Evolutionary conservation across 2,888 invertebrate genomes (phyloP).

Genomic region (Drosophila dives): DNA sequence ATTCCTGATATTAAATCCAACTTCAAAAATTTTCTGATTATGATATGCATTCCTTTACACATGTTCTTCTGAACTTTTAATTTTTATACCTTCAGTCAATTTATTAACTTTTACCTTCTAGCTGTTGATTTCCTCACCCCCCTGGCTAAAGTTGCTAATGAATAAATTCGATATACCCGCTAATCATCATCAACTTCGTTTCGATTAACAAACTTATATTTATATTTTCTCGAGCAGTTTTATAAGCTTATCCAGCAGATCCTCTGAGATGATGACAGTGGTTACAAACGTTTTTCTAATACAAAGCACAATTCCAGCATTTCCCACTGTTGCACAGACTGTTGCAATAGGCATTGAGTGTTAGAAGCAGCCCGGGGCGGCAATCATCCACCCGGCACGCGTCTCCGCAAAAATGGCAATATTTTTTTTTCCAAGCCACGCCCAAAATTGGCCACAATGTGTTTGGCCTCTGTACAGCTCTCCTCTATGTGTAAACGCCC

Average conservation of each 20-base stretch:
- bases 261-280: slow-evolving; percentile 96
- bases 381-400: slow-evolving; percentile 98
- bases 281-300: slow-evolving; percentile 98
- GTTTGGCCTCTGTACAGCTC: slow-evolving; percentile 91
- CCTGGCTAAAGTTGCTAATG: not conserved
- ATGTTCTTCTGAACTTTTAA: not conserved
- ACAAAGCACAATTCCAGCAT: slow-evolving; percentile 97
- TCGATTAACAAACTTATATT: slow-evolving; percentile 72
- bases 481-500: slow-evolving; percentile 96
- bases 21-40: too few species aligned
- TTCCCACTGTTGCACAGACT: slow-evolving; percentile 97
- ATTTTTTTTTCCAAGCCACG: slow-evolving; percentile 88
- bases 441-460: slow-evolving; percentile 91
- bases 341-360: slow-evolving; percentile 98
- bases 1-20: too few species aligned
- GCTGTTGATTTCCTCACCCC: not conserved
- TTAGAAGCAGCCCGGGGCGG: slow-evolving; percentile 97
- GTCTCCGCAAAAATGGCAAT: slow-evolving; percentile 98
- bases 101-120: not conserved
- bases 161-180: not conserved
- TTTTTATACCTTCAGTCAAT: not conserved
- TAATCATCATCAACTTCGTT: not conserved
- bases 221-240: slow-evolving; percentile 87
- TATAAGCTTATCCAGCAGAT: slow-evolving; percentile 95
- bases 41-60: too few species aligned